Base-by-base conservation (phyloP, 2,888 invertebrate genomes). In the Apamea anceps region DNA sequence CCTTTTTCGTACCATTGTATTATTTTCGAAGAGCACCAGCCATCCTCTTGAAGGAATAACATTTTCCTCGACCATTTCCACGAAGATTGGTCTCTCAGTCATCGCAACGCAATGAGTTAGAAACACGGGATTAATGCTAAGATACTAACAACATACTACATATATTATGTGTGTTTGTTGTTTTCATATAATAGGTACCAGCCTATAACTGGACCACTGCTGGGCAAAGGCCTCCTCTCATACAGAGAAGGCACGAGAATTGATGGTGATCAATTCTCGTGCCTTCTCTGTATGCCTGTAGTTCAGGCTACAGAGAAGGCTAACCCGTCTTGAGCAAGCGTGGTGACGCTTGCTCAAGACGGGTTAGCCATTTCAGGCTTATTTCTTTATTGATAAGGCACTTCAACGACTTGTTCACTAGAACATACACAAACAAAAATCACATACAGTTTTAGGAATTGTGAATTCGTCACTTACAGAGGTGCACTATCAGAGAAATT, bases 21-120 rank as follows among this genome's bases (percentile, higher is more conserved):
- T 28, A 74, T 62, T 73, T 77, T 32, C n/a, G 5, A 57, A n/a
- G 32, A 57, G 76, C 76, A 3, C 12, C 7, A 25, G n/a, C 7
- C n/a, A 57, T 45, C 18, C 37, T 57, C 21, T 21, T n/a, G 0
- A 21, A 57, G 18, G 1, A 75, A 51, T 15, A 37, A n/a, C 15
- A 21, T 37, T 66, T 75, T 32, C 15, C 1, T 21, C 15, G 15
- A 2, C 21, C 12, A 32, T 32, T 66, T 75, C 54, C 45, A 12
- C 45, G 48, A 76, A 37, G 5, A 45, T 57, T 32, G 15, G 12
- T 45, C 25, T 10, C 42, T 51, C 28, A 28, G 25, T 71, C 4
- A 37, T 45, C 25, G 37, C 21, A 10, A 66, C 5, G 18, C 15
- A 57, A 25, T 57, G 32, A 66, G 2, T 5, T 21, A 75, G 21